phyloP scores from a whole-genome alignment of 2,113 vertebrate species.

The Pteropus alecto region DNA sequence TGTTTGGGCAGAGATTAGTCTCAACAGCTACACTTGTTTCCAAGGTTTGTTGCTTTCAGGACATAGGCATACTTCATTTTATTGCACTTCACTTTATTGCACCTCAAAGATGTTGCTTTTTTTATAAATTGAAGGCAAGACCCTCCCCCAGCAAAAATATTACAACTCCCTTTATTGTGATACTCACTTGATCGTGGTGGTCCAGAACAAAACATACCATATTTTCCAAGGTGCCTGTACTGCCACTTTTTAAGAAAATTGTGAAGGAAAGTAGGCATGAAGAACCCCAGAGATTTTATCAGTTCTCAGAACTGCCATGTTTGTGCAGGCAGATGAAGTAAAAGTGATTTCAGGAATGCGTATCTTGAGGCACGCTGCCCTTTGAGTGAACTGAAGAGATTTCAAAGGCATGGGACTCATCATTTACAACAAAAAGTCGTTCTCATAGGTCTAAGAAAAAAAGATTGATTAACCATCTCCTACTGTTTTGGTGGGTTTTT shows the following conservation, averaged over 20 bases:
- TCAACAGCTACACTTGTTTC: neutral
- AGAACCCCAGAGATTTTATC: neutral
- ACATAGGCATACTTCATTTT: neutral
- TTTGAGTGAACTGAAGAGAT: constrained; percentile 1
- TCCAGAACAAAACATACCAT: neutral
- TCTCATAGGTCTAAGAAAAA: neutral
- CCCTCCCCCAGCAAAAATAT: neutral
- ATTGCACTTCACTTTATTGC: neutral
- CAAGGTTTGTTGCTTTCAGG: neutral
- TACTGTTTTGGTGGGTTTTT: neutral
- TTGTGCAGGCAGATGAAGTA: neutral
- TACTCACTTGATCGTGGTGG: neutral
- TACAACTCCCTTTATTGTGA: neutral
- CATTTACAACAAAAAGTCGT: neutral
- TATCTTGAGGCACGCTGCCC: neutral
- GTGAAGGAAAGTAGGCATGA: neutral
- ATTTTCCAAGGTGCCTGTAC: neutral
- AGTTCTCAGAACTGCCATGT: neutral
- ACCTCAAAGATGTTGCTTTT: neutral
- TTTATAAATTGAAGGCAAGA: neutral
- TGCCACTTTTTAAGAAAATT: neutral
- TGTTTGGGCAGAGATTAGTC: neutral
- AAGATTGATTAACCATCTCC: neutral
- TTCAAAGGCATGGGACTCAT: neutral
- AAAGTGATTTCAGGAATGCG: constrained; percentile 1